Percentiles rank a stretch among this genome's conserved stretches.
These are phyloP conservation scores for Thereva unica DNA, from an alignment of 2,888 invertebrate species.

Conservation along the genomic window DNA sequence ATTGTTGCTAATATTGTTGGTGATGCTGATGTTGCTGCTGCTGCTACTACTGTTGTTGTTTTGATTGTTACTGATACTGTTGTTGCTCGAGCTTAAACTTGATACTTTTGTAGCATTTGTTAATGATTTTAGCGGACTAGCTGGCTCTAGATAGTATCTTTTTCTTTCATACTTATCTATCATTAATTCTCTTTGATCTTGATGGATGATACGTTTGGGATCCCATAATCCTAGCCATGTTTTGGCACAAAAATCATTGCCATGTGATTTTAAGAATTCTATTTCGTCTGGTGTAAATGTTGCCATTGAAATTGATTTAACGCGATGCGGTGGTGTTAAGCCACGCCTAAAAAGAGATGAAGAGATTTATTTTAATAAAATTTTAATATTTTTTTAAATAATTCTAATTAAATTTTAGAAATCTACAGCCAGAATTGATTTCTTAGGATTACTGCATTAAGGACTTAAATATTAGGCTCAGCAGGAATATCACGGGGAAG, in stretches of 20 bases:
- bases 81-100: slow-evolving; percentile 39
- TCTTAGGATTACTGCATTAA: too few species aligned
- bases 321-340: slow-evolving; percentile 95
- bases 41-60: slow-evolving; percentile 39
- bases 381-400: not conserved
- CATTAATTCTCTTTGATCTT: slow-evolving; percentile 90
- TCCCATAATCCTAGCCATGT: slow-evolving; percentile 93
- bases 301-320: slow-evolving; percentile 98
- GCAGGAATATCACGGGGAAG: too few species aligned
- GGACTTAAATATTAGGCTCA: too few species aligned
- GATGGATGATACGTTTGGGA: slow-evolving; percentile 81
- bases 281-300: slow-evolving; percentile 95
- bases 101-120: slow-evolving; percentile 54
- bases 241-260: slow-evolving; percentile 91
- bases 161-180: slow-evolving; percentile 93
- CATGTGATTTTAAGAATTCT: slow-evolving; percentile 83
- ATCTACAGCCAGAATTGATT: too few species aligned
- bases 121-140: slow-evolving; percentile 58
- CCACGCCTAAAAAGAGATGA: slow-evolving; percentile 77
- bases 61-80: slow-evolving; percentile 25
- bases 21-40: slow-evolving; percentile 39
- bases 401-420: too few species aligned
- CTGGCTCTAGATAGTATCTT: slow-evolving; percentile 62
- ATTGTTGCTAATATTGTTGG: slow-evolving; percentile 11
- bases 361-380: slow-evolving; percentile 36